Conservation (phyloP, 1,140 invertebrate genomes). For the Drosophila sturtevanti region DNA sequence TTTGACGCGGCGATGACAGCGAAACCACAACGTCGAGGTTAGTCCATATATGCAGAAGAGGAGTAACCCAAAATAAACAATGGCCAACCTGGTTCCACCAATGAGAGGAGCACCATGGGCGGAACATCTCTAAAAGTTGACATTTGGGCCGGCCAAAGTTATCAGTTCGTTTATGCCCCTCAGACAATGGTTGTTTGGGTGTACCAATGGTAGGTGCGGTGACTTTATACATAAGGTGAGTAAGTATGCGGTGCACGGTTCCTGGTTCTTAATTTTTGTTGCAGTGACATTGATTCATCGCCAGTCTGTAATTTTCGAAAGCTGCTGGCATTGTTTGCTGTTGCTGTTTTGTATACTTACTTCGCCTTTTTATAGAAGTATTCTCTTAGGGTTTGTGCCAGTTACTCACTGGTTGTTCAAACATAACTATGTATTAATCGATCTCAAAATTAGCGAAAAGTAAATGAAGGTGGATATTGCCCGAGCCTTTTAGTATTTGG, state of each 20-base stretch:
- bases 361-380: slow-evolving; percentile 46
- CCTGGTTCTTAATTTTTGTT: slow-evolving; percentile 8
- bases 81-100: slow-evolving; percentile 53
- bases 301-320: slow-evolving; percentile 66
- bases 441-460: background rate
- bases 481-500: too few relatives aligned
- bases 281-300: slow-evolving; percentile 75
- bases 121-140: slow-evolving; percentile 53
- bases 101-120: slow-evolving; percentile 51
- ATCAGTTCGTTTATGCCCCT: background rate
- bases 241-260: slow-evolving; percentile 37
- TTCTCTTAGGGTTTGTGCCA: slow-evolving; percentile 19
- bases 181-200: slow-evolving; percentile 38
- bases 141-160: slow-evolving; percentile 51
- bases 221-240: slow-evolving; percentile 39
- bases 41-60: slow-evolving; percentile 57
- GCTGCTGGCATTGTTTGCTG: slow-evolving; percentile 65
- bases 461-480: too few relatives aligned
- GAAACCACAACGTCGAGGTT: slow-evolving; percentile 26
- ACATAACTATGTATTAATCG: slow-evolving; percentile 1
- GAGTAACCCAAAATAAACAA: slow-evolving; percentile 44
- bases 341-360: slow-evolving; percentile 13
- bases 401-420: slow-evolving; percentile 49
- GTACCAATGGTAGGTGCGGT: slow-evolving; percentile 53
- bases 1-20: slow-evolving; percentile 46